phyloP scores from a whole-genome alignment of 2,113 vertebrate genomes.

The Morone saxatilis region DNA sequence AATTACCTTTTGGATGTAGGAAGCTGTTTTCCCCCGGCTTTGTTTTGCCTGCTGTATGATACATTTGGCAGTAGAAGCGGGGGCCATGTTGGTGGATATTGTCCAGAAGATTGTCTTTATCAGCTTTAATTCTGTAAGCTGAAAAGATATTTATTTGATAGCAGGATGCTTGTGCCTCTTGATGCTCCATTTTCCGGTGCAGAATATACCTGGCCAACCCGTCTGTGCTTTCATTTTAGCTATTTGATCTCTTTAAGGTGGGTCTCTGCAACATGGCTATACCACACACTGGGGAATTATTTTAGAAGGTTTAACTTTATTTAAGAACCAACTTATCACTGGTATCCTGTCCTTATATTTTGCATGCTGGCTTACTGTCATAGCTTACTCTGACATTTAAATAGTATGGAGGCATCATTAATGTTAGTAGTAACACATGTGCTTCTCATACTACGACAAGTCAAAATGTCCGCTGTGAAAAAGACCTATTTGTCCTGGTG shows the following conservation, averaged over 20 bases:
- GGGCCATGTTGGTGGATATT: conserved; percentile 10
- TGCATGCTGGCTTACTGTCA: not conserved
- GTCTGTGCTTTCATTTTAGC: too few species aligned
- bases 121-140: too few species aligned
- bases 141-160: too few species aligned
- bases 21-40: conserved; percentile 11
- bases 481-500: not conserved
- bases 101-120: not conserved
- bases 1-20: conserved; percentile 40
- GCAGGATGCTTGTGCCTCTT: too few species aligned
- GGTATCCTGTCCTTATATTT: not conserved
- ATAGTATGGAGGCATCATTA: not conserved
- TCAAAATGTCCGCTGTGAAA: not conserved
- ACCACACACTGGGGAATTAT: too few species aligned
- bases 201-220: not conserved
- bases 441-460: not conserved
- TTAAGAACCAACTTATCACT: too few species aligned
- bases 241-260: not conserved
- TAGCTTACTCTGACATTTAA: not conserved
- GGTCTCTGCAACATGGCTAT: too few species aligned
- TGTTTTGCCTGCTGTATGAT: conserved; percentile 7
- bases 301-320: too few species aligned
- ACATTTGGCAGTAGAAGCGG: not conserved
- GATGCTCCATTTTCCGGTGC: not conserved
- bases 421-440: not conserved